These are phyloP conservation scores for Delichon dasypus DNA, from an alignment of 2,797 vertebrate genomes.

Conservation along the genomic window DNA sequence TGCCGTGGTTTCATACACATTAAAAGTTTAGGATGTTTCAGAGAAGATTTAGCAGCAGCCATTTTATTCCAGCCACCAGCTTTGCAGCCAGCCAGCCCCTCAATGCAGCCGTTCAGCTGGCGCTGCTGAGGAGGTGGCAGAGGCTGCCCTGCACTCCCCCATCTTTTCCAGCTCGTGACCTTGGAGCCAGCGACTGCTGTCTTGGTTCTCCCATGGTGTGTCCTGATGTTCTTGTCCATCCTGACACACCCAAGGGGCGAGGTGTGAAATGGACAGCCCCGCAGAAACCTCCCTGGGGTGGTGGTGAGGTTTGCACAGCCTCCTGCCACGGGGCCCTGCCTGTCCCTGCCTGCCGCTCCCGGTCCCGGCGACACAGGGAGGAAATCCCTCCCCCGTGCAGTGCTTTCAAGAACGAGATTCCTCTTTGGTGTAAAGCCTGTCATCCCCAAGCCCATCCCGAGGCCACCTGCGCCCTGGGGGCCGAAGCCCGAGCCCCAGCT, in stretches of 20 bases:
- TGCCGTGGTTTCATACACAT: neutral
- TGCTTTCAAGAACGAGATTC: neutral
- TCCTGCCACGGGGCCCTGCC: neutral
- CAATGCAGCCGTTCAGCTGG: neutral
- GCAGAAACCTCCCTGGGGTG: neutral
- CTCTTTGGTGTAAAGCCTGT: neutral
- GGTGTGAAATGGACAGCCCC: neutral
- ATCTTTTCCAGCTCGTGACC: neutral
- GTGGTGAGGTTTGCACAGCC: neutral
- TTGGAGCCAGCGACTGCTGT: neutral
- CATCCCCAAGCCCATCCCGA: neutral
- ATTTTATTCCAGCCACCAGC: conserved; percentile 39
- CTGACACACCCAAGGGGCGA: rapidly evolving
- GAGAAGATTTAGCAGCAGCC: conserved; percentile 31
- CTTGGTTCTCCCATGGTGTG: neutral
- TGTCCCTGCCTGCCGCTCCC: neutral
- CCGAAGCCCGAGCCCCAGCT: neutral
- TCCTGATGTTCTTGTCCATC: neutral
- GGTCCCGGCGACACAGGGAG: rapidly evolving
- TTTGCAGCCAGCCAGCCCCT: neutral
- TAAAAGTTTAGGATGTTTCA: conserved; percentile 49
- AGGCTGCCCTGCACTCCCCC: neutral
- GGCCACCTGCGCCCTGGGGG: neutral
- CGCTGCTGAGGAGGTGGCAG: neutral
- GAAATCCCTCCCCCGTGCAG: neutral